Evolutionary conservation across 2,113 vertebrate species (phyloP).

Genomic region (Macrotus californicus): DNA sequence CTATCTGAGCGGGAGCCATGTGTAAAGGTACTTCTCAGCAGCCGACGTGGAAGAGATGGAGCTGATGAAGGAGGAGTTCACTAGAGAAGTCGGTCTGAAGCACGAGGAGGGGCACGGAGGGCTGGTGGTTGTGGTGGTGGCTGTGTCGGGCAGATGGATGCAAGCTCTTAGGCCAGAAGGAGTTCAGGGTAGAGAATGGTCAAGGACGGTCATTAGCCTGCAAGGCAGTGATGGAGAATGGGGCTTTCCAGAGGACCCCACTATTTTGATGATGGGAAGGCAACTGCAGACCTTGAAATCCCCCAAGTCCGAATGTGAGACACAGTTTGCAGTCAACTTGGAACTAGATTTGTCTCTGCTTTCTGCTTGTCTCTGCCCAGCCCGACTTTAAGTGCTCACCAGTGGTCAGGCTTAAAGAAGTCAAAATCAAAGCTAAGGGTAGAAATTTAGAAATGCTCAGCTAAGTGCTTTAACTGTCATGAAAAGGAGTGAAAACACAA

Average conservation of each 20-base stretch:
- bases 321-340: accelerated
- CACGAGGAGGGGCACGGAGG: background rate
- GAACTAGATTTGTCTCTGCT: background rate
- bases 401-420: background rate
- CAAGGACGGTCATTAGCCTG: background rate
- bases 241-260: background rate
- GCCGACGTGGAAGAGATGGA: background rate
- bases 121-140: too few relatives aligned
- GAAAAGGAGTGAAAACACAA: background rate
- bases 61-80: background rate
- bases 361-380: background rate
- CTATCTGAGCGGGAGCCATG: background rate
- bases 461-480: background rate
- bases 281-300: too few relatives aligned
- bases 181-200: background rate
- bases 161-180: background rate
- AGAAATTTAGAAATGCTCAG: background rate
- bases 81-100: background rate
- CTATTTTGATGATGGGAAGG: background rate
- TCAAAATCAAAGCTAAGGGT: background rate
- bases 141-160: background rate
- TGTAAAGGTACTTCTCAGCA: background rate
- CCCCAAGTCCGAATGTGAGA: background rate
- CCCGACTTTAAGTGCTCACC: background rate
- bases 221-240: background rate